Base-by-base conservation (phyloP, 2,888 invertebrate genomes). In the Eupithecia tripunctaria region DNA sequence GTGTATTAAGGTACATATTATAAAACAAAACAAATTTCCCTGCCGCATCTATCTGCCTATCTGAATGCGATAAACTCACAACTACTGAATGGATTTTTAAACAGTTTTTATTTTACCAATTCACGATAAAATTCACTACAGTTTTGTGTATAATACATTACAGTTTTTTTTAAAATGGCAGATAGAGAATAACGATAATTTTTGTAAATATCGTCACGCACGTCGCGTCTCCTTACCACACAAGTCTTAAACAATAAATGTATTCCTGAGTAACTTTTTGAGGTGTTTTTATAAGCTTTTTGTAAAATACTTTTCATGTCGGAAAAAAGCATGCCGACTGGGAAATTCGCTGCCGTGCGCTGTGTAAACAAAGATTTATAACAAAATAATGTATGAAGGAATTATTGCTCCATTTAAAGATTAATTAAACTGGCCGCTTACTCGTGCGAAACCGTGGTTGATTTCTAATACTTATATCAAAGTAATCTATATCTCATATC, bases 401-500 rank as follows among this genome's bases (percentile, higher is more conserved):
- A 25, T 56, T 56, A 56, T 56, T 25, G 0, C 0, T 21, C 0
- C 15, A 10, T 51, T 2, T 56, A 25, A 14, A 25, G 2, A 56
- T 14, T 12, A 7, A 51, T 51, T 10, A 51, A 21, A 0, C 21
- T 56, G 25, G 1, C 25, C 51, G 21, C 3, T 2, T 25, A 56
- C 2, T 12, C 56, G 56, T 56, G 25, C 25, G 2, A 56, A 56
- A 4, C 25, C 51, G 10, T n/a, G 2, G n/a, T 0, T n/a, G 1
- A 0, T 43, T 51, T 21, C 51, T 51, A 10, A 21, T 51, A 5
- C 25, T 56, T 56, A 21, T 12, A 25, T 56, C 21, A 56, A 56
- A 56, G 56, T 56, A 51, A 51, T 51, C 51, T n/a, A 56, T 56
- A 56, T 56, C 56, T 25, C 25, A 56, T 56, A 25, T 56, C 56